Conservation (phyloP, 2,888 invertebrate genomes). For the Tenthredo amoena region DNA sequence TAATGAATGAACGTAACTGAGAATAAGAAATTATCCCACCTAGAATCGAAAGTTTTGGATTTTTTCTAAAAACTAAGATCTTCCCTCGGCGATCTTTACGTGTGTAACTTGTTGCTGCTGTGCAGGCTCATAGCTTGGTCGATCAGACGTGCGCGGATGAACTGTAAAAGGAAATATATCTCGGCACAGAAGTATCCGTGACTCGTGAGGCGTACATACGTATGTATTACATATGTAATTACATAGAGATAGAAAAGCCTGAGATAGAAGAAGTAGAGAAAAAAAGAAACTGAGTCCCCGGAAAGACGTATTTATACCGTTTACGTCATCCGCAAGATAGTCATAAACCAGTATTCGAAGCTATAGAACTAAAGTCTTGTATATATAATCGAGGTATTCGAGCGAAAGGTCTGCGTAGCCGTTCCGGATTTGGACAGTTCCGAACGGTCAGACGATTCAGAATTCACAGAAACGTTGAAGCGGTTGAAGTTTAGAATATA, state of each 20-base stretch:
- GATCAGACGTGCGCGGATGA: background rate
- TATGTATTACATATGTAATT: background rate
- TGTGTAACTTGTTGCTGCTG: conserved; percentile 1
- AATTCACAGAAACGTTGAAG: too few species aligned
- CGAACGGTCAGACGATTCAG: too few species aligned
- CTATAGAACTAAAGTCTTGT: background rate
- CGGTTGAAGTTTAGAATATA: too few species aligned
- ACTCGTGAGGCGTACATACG: background rate
- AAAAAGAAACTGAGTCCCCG: background rate
- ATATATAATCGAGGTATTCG: background rate
- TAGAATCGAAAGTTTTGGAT: background rate
- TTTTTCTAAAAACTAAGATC: background rate
- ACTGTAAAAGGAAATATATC: background rate
- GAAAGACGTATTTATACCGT: background rate
- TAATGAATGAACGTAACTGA: background rate
- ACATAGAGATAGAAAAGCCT: background rate
- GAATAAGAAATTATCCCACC: background rate
- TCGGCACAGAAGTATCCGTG: background rate
- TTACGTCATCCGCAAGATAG: background rate
- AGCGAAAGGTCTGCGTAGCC: too few species aligned
- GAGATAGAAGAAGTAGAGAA: background rate
- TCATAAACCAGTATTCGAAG: conserved; percentile 4
- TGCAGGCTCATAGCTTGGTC: background rate
- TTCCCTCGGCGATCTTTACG: background rate
- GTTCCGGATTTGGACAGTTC: background rate